Percentiles rank a stretch among this genome's conserved stretches.
Conservation (phyloP, 2,113 vertebrate genomes). For the Chrysochloris asiatica region DNA sequence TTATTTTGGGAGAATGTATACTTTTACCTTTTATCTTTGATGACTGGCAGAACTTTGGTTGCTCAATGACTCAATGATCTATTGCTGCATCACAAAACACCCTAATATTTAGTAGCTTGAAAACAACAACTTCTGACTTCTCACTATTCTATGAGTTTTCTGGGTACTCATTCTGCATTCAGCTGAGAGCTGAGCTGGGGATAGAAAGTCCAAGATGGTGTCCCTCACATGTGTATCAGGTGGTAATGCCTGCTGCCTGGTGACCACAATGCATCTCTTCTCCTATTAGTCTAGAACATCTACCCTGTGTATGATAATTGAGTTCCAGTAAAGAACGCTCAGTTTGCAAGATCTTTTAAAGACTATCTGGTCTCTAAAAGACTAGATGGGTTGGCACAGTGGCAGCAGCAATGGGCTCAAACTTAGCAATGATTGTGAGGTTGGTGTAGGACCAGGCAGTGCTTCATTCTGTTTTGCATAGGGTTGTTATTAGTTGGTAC, state of each 20-base stretch:
- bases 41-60: slow-evolving; percentile 37
- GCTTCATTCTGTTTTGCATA: too few species aligned
- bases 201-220: background rate
- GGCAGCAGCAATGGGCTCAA: too few species aligned
- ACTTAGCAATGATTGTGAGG: too few species aligned
- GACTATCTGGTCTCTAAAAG: too few species aligned
- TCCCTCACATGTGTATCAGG: background rate
- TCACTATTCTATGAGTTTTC: background rate
- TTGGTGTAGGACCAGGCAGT: too few species aligned
- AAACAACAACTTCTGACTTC: slow-evolving; percentile 11
- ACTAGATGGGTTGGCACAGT: too few species aligned
- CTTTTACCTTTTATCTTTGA: slow-evolving; percentile 58
- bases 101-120: slow-evolving; percentile 31
- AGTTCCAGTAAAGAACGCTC: background rate
- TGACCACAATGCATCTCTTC: background rate
- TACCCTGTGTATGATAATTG: background rate
- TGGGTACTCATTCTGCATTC: background rate
- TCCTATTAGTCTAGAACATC: background rate
- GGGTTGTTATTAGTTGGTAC: too few species aligned
- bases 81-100: slow-evolving; percentile 60
- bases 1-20: slow-evolving; percentile 28
- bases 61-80: slow-evolving; percentile 59
- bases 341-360: background rate
- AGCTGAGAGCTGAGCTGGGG: background rate
- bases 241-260: background rate